phyloP scores from a whole-genome alignment of 1,140 invertebrate species.

The Gonatopus flavifemur region DNA sequence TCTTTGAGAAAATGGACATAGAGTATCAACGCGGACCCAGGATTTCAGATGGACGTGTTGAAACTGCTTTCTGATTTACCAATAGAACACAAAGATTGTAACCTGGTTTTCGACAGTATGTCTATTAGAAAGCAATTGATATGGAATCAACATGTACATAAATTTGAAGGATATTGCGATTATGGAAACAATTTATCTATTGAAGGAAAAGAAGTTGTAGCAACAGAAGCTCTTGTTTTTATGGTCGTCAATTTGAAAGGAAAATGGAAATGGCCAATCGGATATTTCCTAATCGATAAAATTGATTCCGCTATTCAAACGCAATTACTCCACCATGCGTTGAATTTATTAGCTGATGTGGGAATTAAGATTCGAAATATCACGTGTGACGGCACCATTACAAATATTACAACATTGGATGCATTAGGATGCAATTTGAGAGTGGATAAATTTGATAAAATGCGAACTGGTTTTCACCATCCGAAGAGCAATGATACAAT shows the following conservation, averaged over 20 bases:
- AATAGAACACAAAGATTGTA: too few relatives aligned
- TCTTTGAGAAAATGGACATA: too few relatives aligned
- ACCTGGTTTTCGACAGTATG: constrained; percentile 5
- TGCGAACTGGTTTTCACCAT: constrained; percentile 3
- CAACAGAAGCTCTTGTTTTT: constrained; percentile 4
- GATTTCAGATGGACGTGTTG: too few relatives aligned
- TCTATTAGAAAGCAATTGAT: constrained; percentile 3
- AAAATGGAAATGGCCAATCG: constrained; percentile 5
- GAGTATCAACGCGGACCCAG: too few relatives aligned
- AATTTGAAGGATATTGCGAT: neutral
- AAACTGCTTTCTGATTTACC: too few relatives aligned
- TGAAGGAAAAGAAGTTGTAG: neutral
- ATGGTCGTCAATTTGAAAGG: constrained; percentile 1
- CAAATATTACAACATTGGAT: neutral
- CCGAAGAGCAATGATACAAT: neutral
- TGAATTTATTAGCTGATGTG: neutral
- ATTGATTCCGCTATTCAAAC: neutral
- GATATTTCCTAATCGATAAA: constrained; percentile 1
- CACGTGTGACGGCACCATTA: neutral
- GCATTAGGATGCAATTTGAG: neutral
- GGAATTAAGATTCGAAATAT: neutral
- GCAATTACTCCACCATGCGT: neutral
- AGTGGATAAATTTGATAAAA: neutral
- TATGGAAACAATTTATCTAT: neutral
- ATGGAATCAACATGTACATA: neutral